Conservation (phyloP, 2,797 vertebrate species). For the Molothrus aeneus region DNA sequence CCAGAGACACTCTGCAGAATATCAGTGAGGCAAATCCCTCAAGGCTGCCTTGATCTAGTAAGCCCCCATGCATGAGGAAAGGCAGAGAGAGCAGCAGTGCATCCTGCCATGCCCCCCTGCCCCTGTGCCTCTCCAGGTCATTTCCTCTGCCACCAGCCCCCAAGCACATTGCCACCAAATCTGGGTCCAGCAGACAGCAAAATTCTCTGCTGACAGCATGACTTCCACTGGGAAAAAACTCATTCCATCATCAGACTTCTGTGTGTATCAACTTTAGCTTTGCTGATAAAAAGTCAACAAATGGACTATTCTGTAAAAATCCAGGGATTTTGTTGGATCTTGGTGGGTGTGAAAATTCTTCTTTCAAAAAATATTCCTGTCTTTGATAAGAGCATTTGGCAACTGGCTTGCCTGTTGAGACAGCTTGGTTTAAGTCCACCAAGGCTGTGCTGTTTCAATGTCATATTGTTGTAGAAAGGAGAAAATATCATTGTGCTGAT, state of each 20-base stretch:
- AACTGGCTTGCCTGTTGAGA: background rate
- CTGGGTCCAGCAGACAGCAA: background rate
- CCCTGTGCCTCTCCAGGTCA: background rate
- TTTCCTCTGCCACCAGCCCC: background rate
- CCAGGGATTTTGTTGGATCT: background rate
- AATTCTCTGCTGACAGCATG: background rate
- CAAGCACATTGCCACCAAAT: background rate
- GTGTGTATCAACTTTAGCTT: background rate
- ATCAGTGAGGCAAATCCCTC: background rate
- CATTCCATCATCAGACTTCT: background rate
- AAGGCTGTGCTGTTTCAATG: background rate
- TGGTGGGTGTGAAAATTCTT: background rate
- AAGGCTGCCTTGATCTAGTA: background rate
- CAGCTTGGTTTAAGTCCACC: background rate
- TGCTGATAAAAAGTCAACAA: background rate
- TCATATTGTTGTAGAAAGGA: background rate
- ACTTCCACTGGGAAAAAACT: background rate
- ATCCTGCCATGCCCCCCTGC: background rate
- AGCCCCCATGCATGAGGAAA: background rate
- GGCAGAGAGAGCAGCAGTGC: background rate
- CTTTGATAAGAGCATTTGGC: background rate
- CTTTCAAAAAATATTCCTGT: background rate
- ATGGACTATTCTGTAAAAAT: background rate
- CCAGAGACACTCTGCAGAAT: background rate
- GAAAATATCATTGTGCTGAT: background rate